These are phyloP conservation scores for Campoplex nolae DNA, from an alignment of 2,888 invertebrate genomes.

Conservation along the genomic window DNA sequence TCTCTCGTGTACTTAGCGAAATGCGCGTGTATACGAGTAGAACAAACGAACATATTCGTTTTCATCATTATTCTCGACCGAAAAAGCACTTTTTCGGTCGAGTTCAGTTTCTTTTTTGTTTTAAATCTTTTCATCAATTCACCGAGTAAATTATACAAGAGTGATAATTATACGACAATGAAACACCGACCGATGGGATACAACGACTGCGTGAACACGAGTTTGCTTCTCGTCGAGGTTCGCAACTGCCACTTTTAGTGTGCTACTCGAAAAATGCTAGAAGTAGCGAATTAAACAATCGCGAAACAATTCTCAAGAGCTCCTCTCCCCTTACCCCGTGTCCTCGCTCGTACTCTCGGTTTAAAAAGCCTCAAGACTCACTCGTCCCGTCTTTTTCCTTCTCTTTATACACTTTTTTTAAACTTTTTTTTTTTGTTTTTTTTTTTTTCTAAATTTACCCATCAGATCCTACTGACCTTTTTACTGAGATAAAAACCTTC, in stretches of 20 bases:
- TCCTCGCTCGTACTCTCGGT: not conserved
- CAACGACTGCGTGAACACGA: not conserved
- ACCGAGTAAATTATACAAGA: not conserved
- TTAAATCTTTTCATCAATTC: not conserved
- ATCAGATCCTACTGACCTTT: constrained; percentile 20
- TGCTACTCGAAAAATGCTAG: not conserved
- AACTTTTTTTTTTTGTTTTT: not conserved
- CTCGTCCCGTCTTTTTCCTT: not conserved
- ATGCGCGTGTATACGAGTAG: too few species aligned
- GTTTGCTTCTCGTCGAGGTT: not conserved
- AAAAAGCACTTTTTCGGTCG: not conserved
- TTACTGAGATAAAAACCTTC: not conserved
- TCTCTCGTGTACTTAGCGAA: too few species aligned
- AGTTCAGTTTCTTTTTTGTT: too few species aligned
- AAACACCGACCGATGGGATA: too few species aligned
- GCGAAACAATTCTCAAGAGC: constrained; percentile 8
- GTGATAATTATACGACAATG: not conserved
- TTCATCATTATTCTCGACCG: not conserved
- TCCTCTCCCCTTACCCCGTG: not conserved
- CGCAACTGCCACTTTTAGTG: constrained; percentile 19
- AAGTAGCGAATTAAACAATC: constrained; percentile 11
- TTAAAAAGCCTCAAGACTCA: constrained; percentile 17
- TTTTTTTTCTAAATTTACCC: not conserved
- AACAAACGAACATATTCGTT: not conserved
- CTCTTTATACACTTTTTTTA: not conserved